A percentile compares a stretch with the other conserved stretches of the same genome.
Evolutionary conservation across 2,113 vertebrate species (phyloP).

Genomic region (Candoia aspera): DNA sequence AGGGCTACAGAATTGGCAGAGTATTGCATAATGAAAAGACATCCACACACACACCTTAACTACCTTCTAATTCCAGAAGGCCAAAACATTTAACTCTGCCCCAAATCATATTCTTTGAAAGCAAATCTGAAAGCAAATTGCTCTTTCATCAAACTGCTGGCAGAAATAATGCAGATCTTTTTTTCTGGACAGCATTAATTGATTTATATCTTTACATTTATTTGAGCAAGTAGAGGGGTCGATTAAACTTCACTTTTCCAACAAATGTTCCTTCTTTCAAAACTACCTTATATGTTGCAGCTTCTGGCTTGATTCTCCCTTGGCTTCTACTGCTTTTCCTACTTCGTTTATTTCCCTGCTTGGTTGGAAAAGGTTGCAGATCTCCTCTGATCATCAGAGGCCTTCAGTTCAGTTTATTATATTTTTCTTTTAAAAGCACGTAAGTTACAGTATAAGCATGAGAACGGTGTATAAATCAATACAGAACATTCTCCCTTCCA

Average conservation of each 20-base stretch:
- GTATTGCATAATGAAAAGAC: not conserved
- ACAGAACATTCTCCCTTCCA: not conserved
- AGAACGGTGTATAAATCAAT: not conserved
- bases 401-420: not conserved
- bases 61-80: not conserved
- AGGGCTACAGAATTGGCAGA: not conserved
- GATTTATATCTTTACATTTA: not conserved
- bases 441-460: not conserved
- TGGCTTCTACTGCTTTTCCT: not conserved
- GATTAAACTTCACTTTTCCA: not conserved
- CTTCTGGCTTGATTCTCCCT: not conserved
- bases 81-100: not conserved
- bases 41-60: not conserved
- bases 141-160: not conserved
- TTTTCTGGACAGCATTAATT: not conserved
- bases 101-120: not conserved
- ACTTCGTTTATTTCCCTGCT: not conserved
- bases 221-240: not conserved
- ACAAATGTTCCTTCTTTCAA: not conserved
- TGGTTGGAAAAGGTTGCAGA: not conserved
- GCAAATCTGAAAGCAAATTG: not conserved
- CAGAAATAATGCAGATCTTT: not conserved
- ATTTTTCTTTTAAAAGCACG: not conserved
- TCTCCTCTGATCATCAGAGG: not conserved
- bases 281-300: not conserved